Conservation (phyloP, 2,888 invertebrate genomes). For the Oxytorus armatus region DNA sequence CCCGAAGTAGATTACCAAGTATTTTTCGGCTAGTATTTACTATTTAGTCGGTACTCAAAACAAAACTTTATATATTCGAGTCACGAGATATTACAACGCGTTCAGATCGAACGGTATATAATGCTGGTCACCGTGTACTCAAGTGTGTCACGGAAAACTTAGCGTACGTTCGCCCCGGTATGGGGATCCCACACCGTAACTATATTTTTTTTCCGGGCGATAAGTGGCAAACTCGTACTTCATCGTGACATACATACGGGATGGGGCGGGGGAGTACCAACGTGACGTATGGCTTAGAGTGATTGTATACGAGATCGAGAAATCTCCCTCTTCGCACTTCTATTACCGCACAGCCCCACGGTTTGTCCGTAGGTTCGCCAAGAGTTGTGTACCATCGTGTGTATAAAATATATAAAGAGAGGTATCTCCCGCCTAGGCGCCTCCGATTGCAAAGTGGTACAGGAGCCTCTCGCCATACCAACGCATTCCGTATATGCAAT, state of each 20-base stretch:
- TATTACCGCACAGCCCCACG: neutral
- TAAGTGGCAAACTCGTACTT: constrained; percentile 62
- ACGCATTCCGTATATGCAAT: constrained; percentile 58
- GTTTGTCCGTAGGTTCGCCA: constrained; percentile 19
- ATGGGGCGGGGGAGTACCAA: constrained; percentile 34
- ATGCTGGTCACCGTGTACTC: neutral
- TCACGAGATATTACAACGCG: neutral
- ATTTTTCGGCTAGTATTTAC: too few species aligned
- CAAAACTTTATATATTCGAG: neutral
- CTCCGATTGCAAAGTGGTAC: constrained; percentile 64
- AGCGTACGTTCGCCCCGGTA: constrained; percentile 17
- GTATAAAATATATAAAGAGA: neutral
- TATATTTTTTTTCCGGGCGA: constrained; percentile 42
- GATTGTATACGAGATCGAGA: constrained; percentile 40
- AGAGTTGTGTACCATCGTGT: neutral
- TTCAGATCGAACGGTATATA: neutral
- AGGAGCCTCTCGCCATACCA: constrained; percentile 59
- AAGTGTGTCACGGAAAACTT: constrained; percentile 45
- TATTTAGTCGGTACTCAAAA: too few species aligned
- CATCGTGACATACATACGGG: constrained; percentile 64
- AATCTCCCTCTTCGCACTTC: constrained; percentile 14
- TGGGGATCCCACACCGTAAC: constrained; percentile 14
- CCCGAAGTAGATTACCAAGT: neutral
- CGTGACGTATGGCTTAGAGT: neutral
- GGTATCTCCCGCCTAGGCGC: constrained; percentile 42